Evolutionary conservation across 2,113 vertebrate genomes (phyloP), one percentile per base, ranked within the genome.

Genomic region (Upupa epops): DNA sequence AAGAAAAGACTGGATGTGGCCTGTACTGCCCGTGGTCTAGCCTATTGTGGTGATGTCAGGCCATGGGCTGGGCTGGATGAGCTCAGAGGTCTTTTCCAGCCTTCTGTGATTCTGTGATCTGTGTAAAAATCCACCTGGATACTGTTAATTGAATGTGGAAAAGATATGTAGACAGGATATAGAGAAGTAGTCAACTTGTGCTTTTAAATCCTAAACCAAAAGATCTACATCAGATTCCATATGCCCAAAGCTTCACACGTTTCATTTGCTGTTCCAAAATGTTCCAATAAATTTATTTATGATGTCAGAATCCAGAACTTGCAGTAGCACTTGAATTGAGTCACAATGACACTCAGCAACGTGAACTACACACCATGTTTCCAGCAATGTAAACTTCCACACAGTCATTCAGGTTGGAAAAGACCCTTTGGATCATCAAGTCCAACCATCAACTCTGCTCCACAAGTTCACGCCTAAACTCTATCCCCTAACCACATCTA

Each of bases 381-480:
- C 56, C 26, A 29, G 29, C 28, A 81, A 66, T 4, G 5, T 0
- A n/a, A n/a, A n/a, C n/a, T n/a, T n/a, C n/a, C n/a, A n/a, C n/a
- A n/a, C n/a, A n/a, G n/a, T n/a, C n/a, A n/a, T n/a, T n/a, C n/a
- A n/a, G n/a, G n/a, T n/a, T n/a, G n/a, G n/a, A n/a, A n/a, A 0
- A 10, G 11, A n/a, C n/a, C n/a, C n/a, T n/a, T n/a, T n/a, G n/a
- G n/a, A n/a, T n/a, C n/a, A n/a, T n/a, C n/a, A n/a, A n/a, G n/a
- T n/a, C n/a, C n/a, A n/a, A n/a, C n/a, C n/a, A n/a, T n/a, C n/a
- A n/a, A n/a, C n/a, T n/a, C n/a, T n/a, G n/a, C n/a, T n/a, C n/a
- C n/a, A n/a, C n/a, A n/a, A n/a, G n/a, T n/a, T n/a, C n/a, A n/a
- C n/a, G n/a, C n/a, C n/a, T n/a, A n/a, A n/a, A n/a, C n/a, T n/a